Evolutionary conservation across 2,113 vertebrate species (phyloP).

Genomic region (Sakesphorus luctuosus): DNA sequence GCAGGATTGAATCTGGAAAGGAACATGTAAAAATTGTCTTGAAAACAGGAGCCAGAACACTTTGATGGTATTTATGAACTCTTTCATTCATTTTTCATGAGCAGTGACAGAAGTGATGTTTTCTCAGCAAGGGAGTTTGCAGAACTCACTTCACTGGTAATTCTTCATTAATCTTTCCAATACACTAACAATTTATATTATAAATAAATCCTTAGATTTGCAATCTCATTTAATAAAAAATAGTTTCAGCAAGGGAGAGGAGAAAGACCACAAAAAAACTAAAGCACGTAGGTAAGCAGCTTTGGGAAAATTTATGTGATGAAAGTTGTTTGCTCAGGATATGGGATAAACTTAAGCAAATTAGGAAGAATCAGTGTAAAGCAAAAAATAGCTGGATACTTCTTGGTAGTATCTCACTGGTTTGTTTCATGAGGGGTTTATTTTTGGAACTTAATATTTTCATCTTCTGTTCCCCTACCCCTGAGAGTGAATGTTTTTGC

Average conservation of each 20-base stretch:
- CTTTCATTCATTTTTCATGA: not conserved
- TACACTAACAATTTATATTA: not conserved
- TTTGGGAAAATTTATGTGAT: not conserved
- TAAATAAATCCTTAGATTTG: not conserved
- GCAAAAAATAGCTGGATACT: not conserved
- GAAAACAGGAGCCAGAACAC: not conserved
- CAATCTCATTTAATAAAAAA: not conserved
- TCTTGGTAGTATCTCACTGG: not conserved
- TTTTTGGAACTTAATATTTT: not conserved
- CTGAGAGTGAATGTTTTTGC: not conserved
- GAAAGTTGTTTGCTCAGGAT: not conserved
- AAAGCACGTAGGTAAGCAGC: not conserved
- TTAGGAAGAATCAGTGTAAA: not conserved
- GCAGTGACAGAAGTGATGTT: not conserved
- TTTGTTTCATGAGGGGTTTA: constrained; percentile 2
- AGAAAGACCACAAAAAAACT: not conserved
- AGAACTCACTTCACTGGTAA: not conserved
- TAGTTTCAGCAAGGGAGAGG: not conserved
- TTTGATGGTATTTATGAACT: not conserved
- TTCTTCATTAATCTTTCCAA: not conserved
- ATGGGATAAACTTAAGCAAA: not conserved
- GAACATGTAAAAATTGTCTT: not conserved
- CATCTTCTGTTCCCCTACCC: not conserved
- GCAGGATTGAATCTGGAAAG: not conserved
- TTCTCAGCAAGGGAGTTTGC: not conserved